Evolutionary conservation across 2,113 vertebrate species (phyloP).

Genomic region (Anas platyrhynchos): DNA sequence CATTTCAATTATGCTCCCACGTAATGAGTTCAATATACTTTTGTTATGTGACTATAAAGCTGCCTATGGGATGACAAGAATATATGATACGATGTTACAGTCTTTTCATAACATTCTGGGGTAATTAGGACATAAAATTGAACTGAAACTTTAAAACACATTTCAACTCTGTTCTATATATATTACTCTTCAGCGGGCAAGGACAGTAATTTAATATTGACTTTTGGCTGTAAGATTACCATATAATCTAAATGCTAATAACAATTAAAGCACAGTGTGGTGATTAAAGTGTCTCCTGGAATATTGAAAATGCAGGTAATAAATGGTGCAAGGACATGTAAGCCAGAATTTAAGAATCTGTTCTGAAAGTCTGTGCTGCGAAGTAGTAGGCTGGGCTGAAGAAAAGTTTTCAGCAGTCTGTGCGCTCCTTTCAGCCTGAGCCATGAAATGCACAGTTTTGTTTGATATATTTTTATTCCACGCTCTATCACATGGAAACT

Average conservation of each 20-base stretch:
- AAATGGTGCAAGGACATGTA: background rate
- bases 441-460: background rate
- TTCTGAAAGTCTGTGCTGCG: background rate
- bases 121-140: slow-evolving; percentile 75
- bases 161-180: slow-evolving; percentile 21
- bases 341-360: background rate
- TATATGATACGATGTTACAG: slow-evolving; percentile 37
- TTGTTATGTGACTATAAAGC: slow-evolving; percentile 36
- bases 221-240: slow-evolving; percentile 60
- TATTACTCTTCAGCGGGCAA: slow-evolving; percentile 6
- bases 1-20: slow-evolving; percentile 23
- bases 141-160: slow-evolving; percentile 50
- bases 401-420: background rate
- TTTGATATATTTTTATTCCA: background rate
- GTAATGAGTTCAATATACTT: slow-evolving; percentile 31
- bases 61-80: slow-evolving; percentile 36
- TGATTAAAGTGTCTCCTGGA: slow-evolving; percentile 55
- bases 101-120: slow-evolving; percentile 21
- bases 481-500: background rate
- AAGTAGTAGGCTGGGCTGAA: background rate
- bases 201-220: slow-evolving; percentile 73
- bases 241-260: slow-evolving; percentile 74
- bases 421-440: background rate
- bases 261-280: slow-evolving; percentile 53
- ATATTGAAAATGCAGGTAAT: slow-evolving; percentile 43